These are phyloP conservation scores for Xyrichtys novacula DNA, from an alignment of 2,797 vertebrate species.

Conservation along the genomic window DNA sequence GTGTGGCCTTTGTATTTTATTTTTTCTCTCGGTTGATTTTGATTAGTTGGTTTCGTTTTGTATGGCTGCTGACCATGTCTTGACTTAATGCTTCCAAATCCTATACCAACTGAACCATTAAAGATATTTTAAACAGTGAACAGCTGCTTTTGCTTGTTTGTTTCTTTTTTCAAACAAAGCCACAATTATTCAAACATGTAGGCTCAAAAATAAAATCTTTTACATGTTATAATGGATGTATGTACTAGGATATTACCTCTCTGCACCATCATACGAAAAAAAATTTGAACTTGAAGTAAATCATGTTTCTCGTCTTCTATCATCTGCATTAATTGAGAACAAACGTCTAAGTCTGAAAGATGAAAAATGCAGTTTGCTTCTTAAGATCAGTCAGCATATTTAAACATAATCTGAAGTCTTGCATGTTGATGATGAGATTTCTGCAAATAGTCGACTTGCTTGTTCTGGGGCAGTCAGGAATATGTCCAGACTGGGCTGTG, in stretches of 20 bases:
- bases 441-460: neutral
- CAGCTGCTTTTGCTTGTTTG: neutral
- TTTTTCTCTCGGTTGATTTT: conserved; percentile 65
- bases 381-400: neutral
- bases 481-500: too few species aligned
- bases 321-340: neutral
- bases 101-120: conserved; percentile 87
- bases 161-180: neutral
- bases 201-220: neutral
- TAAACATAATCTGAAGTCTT: conserved; percentile 9
- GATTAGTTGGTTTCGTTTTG: conserved; percentile 75
- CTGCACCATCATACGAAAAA: too few species aligned
- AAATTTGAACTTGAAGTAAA: conserved; percentile 13
- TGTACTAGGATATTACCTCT: conserved; percentile 4
- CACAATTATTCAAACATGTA: neutral
- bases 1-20: conserved; percentile 68
- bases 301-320: conserved; percentile 13
- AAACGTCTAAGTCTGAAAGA: neutral
- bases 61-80: conserved; percentile 83
- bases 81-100: conserved; percentile 87
- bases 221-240: neutral
- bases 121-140: conserved; percentile 82
- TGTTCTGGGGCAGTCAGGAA: neutral
- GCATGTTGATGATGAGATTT: neutral
- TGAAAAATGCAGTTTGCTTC: conserved; percentile 12